These are phyloP conservation scores for Hartigia nigra DNA, from an alignment of 2,888 invertebrate species.

Conservation along the genomic window DNA sequence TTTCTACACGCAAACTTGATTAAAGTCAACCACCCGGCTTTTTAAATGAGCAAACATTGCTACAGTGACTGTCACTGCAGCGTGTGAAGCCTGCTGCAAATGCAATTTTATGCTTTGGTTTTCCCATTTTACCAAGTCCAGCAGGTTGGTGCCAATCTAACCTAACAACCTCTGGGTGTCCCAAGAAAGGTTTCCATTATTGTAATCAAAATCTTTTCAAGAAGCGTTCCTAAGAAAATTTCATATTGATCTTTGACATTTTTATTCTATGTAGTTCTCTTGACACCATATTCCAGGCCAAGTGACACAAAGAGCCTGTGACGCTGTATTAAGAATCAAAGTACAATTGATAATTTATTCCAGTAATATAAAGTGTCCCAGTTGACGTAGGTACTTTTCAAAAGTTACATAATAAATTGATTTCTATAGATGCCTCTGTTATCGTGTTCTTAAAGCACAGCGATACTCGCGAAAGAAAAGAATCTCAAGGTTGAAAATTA, in stretches of 20 bases:
- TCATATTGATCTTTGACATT: not conserved
- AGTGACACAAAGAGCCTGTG: not conserved
- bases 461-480: slow-evolving; percentile 29
- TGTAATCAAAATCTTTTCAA: not conserved
- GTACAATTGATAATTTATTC: not conserved
- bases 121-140: slow-evolving; percentile 25
- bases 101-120: slow-evolving; percentile 46
- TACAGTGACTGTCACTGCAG: slow-evolving; percentile 13
- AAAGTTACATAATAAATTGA: not conserved
- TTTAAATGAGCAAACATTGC: slow-evolving; percentile 35
- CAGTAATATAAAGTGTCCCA: not conserved
- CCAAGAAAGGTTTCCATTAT: not conserved
- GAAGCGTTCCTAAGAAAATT: not conserved
- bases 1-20: slow-evolving; percentile 39
- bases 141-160: not conserved
- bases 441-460: not conserved
- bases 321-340: not conserved
- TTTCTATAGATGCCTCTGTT: not conserved
- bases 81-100: slow-evolving; percentile 28
- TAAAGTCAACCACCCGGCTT: slow-evolving; percentile 32
- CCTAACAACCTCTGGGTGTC: not conserved
- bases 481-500: slow-evolving; percentile 35
- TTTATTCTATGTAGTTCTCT: too few species aligned
- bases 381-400: not conserved
- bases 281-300: too few species aligned